phyloP scores from a whole-genome alignment of 2,797 vertebrate genomes.

The Channa striata region DNA sequence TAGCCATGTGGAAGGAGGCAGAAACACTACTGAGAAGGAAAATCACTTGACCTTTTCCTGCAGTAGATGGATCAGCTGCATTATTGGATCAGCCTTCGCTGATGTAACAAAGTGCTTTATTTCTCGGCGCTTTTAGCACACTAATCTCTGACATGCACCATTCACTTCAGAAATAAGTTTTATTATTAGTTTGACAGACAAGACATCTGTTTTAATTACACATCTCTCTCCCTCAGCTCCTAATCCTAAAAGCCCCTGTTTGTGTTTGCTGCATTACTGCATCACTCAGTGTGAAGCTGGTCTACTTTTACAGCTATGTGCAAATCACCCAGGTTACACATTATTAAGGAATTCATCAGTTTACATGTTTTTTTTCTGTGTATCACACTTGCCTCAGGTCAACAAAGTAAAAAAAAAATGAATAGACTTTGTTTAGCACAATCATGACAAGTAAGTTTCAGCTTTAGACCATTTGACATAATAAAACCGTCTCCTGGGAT shows the following conservation, averaged over 20 bases:
- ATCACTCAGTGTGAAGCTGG: no score
- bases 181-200: constrained; percentile 7
- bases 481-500: not conserved
- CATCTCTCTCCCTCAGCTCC: constrained; percentile 10
- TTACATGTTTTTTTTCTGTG: no score
- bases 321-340: no score
- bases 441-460: not conserved
- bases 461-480: not conserved
- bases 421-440: no score
- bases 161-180: constrained; percentile 32
- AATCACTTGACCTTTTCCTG: constrained; percentile 30
- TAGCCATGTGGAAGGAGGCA: not conserved
- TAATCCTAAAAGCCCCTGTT: not conserved
- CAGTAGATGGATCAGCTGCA: constrained; percentile 12
- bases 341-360: no score
- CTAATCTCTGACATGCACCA: not conserved
- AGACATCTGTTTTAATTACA: constrained; percentile 13
- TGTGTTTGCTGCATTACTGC: not conserved
- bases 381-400: no score
- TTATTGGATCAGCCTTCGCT: constrained; percentile 14
- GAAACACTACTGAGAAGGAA: constrained; percentile 2
- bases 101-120: not conserved
- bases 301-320: no score
- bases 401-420: no score
- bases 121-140: constrained; percentile 1